Conservation (phyloP, 1,140 invertebrate genomes). For the Globodera rostochiensis region DNA sequence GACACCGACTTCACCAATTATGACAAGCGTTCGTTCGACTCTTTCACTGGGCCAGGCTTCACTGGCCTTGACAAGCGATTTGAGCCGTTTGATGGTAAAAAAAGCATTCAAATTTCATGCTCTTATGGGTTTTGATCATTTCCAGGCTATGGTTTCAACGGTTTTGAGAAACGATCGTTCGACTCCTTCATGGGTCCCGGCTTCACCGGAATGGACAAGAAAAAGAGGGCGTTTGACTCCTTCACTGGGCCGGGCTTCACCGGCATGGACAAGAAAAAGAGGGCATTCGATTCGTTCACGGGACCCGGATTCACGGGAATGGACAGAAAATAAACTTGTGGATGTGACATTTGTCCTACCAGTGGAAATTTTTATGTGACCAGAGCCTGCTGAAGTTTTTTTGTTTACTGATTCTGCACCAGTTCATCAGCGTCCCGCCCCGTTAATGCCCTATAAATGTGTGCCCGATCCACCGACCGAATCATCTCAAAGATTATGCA, state of each 20-base stretch:
- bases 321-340: constrained; percentile 26
- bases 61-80: constrained; percentile 50
- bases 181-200: constrained; percentile 48
- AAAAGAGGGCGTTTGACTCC: constrained; percentile 43
- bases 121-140: not conserved
- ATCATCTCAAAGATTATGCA: no score
- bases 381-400: not conserved
- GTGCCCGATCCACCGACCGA: no score
- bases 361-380: constrained; percentile 10
- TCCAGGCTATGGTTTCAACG: constrained; percentile 39
- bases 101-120: not conserved
- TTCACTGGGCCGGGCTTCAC: constrained; percentile 42
- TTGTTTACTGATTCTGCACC: not conserved
- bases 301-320: constrained; percentile 46
- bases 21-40: constrained; percentile 52
- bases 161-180: constrained; percentile 50
- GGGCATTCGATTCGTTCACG: constrained; percentile 40
- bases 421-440: not conserved
- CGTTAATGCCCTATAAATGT: no score
- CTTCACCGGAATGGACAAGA: constrained; percentile 51
- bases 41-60: constrained; percentile 46
- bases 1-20: constrained; percentile 46
- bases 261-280: constrained; percentile 40
- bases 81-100: constrained; percentile 9
- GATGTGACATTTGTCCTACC: no score